phyloP scores from a whole-genome alignment of 2,113 vertebrate species.

The Tachysurus fulvidraco region DNA sequence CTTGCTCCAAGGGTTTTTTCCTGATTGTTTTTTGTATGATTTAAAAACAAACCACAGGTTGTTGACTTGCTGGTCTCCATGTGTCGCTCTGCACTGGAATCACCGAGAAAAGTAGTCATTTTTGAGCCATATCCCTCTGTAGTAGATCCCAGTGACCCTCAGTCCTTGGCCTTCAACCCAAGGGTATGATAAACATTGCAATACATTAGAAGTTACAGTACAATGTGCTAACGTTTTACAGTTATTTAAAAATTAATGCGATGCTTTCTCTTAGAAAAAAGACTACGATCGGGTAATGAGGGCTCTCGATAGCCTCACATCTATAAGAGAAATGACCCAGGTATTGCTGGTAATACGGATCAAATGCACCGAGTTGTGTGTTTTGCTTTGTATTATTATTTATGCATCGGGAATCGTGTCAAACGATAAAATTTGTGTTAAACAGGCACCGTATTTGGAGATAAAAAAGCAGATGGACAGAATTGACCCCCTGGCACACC shows the following conservation, averaged over 20 bases:
- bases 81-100: slow-evolving; percentile 89
- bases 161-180: slow-evolving; percentile 89
- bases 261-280: slow-evolving; percentile 77
- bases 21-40: neutral
- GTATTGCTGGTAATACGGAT: slow-evolving; percentile 56
- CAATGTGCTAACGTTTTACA: neutral
- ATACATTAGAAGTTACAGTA: neutral
- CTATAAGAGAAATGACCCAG: slow-evolving; percentile 92
- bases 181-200: slow-evolving; percentile 70
- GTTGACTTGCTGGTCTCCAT: slow-evolving; percentile 89
- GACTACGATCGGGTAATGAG: slow-evolving; percentile 90
- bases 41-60: slow-evolving; percentile 70
- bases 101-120: slow-evolving; percentile 88
- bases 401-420: neutral
- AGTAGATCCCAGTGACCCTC: slow-evolving; percentile 86
- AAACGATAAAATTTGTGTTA: slow-evolving; percentile 45
- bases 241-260: slow-evolving; percentile 15
- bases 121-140: slow-evolving; percentile 94
- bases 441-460: slow-evolving; percentile 88
- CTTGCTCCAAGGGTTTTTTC: neutral
- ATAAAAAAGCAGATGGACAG: slow-evolving; percentile 95
- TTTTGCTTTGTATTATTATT: neutral
- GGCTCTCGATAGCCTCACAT: slow-evolving; percentile 88
- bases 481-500: slow-evolving; percentile 87
- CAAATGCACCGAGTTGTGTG: neutral